These are phyloP conservation scores for Euwallacea fornicatus DNA, from an alignment of 1,140 invertebrate genomes.

Conservation along the genomic window DNA sequence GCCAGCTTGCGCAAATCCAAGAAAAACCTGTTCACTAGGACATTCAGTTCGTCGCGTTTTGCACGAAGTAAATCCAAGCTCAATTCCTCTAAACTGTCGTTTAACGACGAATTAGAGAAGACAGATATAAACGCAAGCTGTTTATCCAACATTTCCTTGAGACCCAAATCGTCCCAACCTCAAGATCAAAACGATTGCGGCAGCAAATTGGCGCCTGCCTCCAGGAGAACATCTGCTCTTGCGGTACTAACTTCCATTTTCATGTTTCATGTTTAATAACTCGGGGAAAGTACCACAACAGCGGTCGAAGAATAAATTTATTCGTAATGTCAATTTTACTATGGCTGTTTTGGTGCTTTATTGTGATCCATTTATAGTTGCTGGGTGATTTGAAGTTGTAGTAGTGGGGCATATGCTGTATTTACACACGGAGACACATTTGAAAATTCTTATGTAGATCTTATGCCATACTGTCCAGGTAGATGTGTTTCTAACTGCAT, in stretches of 20 bases:
- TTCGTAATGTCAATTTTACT: too few relatives aligned
- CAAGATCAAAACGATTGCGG: conserved; percentile 36
- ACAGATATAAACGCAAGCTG: conserved; percentile 48
- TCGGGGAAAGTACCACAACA: too few relatives aligned
- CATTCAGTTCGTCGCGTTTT: conserved; percentile 52
- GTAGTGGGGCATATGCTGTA: too few relatives aligned
- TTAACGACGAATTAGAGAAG: conserved; percentile 34
- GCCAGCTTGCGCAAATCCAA: conserved; percentile 41
- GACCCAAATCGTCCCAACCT: not conserved
- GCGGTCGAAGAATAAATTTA: too few relatives aligned
- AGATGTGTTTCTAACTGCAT: too few relatives aligned
- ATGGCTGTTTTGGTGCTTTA: too few relatives aligned
- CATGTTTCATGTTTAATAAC: conserved; percentile 33
- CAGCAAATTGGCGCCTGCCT: conserved; percentile 40
- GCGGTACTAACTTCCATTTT: conserved; percentile 53
- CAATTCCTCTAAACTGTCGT: conserved; percentile 43
- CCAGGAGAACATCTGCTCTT: conserved; percentile 45
- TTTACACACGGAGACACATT: too few relatives aligned
- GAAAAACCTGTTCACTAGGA: conserved; percentile 50
- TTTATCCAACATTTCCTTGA: conserved; percentile 50
- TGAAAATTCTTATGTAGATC: too few relatives aligned
- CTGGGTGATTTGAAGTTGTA: too few relatives aligned
- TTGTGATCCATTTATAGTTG: too few relatives aligned
- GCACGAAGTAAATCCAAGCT: conserved; percentile 39
- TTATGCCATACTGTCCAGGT: too few relatives aligned